These are phyloP conservation scores for Eurystomus gularis DNA, from an alignment of 2,113 vertebrate species.

Conservation along the genomic window DNA sequence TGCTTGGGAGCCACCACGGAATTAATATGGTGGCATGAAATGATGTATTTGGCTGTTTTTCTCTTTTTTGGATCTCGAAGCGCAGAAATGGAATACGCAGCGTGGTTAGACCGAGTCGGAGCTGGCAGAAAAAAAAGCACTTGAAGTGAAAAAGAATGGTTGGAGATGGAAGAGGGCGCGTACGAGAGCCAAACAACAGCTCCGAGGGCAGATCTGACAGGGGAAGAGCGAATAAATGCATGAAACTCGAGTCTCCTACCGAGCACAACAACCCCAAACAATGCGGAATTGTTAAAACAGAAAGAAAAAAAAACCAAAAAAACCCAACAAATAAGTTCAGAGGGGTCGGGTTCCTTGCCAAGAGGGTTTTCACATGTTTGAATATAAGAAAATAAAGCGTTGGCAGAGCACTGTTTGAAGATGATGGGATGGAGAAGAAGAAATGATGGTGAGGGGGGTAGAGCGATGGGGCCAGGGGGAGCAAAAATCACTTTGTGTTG, in stretches of 20 bases:
- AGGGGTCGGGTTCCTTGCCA: background rate
- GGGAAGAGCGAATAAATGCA: background rate
- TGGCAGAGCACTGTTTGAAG: background rate
- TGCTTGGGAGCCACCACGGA: background rate
- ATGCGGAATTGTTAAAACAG: constrained; percentile 6
- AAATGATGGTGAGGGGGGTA: background rate
- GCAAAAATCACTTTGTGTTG: background rate
- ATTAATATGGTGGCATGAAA: background rate
- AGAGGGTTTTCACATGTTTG: background rate
- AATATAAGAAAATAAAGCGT: background rate
- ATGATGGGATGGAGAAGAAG: background rate
- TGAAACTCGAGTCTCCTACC: background rate
- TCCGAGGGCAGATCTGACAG: background rate
- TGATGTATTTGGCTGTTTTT: background rate
- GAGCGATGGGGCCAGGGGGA: fast-evolving
- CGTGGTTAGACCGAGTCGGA: background rate
- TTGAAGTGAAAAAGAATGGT: constrained; percentile 21
- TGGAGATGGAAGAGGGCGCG: background rate
- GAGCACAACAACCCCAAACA: background rate
- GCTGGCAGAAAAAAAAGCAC: background rate
- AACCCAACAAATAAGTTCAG: background rate
- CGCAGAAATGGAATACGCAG: background rate
- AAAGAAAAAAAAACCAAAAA: background rate
- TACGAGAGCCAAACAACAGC: background rate
- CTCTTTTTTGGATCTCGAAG: background rate